Base-by-base conservation (phyloP, 2,888 invertebrate species). In the Penaeus monodon region DNA sequence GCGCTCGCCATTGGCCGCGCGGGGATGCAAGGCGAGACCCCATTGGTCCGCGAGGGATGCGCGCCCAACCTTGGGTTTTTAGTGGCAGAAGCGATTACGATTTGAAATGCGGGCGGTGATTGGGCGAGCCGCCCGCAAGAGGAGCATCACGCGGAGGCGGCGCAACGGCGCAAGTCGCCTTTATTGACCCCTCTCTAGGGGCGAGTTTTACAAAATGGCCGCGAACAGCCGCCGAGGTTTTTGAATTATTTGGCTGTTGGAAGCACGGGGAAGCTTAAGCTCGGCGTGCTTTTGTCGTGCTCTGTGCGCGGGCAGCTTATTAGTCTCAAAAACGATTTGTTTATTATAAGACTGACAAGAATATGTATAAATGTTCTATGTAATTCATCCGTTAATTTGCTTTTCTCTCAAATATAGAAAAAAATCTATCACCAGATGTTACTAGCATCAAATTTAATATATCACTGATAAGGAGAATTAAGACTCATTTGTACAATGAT, bases 121-220 rank as follows among this genome's bases (percentile, higher is more conserved):
- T 38, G 76, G 64, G n/a, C 63, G 76, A 24, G n/a, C 49, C 29
- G 64, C 44, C n/a, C 12, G 57, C 38, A 24, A n/a, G 66, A 76
- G 76, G 29, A 20, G 83, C 83, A 83, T 74, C 29, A 73, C 29
- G 33, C 64, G 49, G 22, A 74, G 77, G 33, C 24, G 49, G 17
- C 44, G 24, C 65, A 14, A 38, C 65, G 27, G 66, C 68, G 82
- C 78, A 82, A 33, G 68, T 44, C 63, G 66, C 68, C 86, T 82
- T 57, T 86, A 86, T 83, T 83, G 83, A 87, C 63, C 86, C 64
- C 57, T 27, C n/a, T 70, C 33, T 83, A 83, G 65, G 74, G 83
- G 82, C 79, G 65, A 83, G 29, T 64, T 29, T 86, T 57, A 86
- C 86, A 86, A 86, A 86, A 86, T 86, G 86, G 81, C 86, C 76